Evolutionary conservation across 2,113 vertebrate genomes (phyloP).

Genomic region (Tauraco erythrolophus): DNA sequence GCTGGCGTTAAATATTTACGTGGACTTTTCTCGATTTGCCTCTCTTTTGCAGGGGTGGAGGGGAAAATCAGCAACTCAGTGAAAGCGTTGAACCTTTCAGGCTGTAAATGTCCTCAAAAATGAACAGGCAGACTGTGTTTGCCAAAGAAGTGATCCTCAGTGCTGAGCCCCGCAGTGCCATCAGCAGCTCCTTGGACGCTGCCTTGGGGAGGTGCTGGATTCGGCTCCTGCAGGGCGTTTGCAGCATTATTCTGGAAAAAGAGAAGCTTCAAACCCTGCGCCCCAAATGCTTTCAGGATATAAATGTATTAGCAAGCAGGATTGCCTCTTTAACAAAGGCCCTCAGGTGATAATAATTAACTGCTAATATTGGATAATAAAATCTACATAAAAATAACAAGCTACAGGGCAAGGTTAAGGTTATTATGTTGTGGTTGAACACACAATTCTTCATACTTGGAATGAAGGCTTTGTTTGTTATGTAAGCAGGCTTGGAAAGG

Average conservation of each 20-base stretch:
- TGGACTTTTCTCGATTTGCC: background rate
- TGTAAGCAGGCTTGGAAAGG: slow-evolving; percentile 50
- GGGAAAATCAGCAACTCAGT: background rate
- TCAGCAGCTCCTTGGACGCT: background rate
- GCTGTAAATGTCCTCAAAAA: background rate
- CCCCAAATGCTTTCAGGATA: slow-evolving; percentile 2
- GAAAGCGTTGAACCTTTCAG: background rate
- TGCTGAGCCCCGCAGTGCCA: background rate
- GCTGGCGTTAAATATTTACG: background rate
- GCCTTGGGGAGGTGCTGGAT: background rate
- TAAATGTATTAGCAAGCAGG: background rate
- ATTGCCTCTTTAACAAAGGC: background rate
- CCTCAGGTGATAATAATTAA: slow-evolving; percentile 56
- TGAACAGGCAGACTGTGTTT: background rate
- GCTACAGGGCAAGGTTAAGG: slow-evolving; percentile 40
- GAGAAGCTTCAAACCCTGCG: background rate
- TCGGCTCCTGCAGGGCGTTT: rapidly evolving
- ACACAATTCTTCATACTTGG: slow-evolving; percentile 12
- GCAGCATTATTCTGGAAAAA: background rate
- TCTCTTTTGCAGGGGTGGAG: background rate
- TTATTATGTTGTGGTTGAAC: slow-evolving; percentile 16
- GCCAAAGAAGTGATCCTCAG: background rate
- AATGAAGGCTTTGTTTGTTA: slow-evolving; percentile 55
- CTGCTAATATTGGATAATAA: slow-evolving; percentile 55
- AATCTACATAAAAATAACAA: slow-evolving; percentile 56